Percentiles rank a stretch among this genome's conserved stretches.
These are phyloP conservation scores for Callinectes sapidus DNA, from an alignment of 2,888 invertebrate species.

Conservation along the genomic window DNA sequence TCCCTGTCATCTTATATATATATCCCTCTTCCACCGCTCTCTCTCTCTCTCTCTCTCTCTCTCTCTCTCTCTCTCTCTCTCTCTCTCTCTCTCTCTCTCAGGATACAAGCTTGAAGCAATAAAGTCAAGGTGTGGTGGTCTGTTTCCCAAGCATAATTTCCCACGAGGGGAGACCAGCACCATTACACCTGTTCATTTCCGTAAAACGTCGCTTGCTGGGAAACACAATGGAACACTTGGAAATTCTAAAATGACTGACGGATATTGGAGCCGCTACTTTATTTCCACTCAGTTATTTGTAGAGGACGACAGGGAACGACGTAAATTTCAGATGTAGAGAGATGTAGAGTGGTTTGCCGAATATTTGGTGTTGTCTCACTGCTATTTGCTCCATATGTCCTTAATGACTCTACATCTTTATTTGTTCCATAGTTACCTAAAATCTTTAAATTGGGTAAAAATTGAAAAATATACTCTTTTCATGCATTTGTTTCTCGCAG, in stretches of 20 bases:
- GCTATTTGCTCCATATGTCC: too few relatives aligned
- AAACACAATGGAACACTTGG: background rate
- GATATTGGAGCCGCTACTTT: background rate
- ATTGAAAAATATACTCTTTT: too few relatives aligned
- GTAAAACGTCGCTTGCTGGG: background rate
- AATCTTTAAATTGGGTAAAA: too few relatives aligned
- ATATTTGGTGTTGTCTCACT: background rate
- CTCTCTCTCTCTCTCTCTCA: constrained; percentile 42
- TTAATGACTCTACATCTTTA: too few relatives aligned
- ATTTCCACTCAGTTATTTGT: background rate
- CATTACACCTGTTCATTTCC: background rate
- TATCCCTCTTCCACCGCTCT: background rate
- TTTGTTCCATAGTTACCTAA: too few relatives aligned
- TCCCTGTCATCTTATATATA: too few relatives aligned
- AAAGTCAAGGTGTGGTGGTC: background rate
- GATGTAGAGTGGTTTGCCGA: background rate
- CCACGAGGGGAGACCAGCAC: background rate
- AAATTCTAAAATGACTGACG: background rate
- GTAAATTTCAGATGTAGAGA: background rate
- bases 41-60: constrained; percentile 1
- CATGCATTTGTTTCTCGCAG: too few relatives aligned
- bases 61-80: constrained; percentile 34
- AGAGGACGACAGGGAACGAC: background rate
- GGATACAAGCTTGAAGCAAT: background rate
- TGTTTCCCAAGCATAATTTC: background rate